Base-by-base conservation (phyloP, 1,140 invertebrate species). In the Camponotus floridanus region DNA sequence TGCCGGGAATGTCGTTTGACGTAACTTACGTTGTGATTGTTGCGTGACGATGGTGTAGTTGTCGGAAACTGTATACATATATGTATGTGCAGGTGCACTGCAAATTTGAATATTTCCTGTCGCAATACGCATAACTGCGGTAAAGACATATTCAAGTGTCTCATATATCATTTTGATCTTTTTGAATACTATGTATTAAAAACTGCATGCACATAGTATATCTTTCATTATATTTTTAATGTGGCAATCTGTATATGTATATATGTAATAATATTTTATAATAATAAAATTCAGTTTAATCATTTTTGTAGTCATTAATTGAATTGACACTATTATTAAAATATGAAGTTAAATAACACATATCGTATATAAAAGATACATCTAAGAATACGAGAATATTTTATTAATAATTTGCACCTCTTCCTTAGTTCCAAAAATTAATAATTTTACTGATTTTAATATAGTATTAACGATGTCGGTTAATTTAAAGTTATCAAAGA, bases 21-120 rank as follows among this genome's bases (percentile, higher is more conserved):
- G 68, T 83, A 83, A 83, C 67, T 39, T 51, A 81, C 42, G 42
- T 33, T 13, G 79, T 83, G 79, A 83, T 83, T 61, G 68, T 73
- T 83, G 79, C 79, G 68, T 74, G 79, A 83, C 68, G 39, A n/a
- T n/a, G 9, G 48, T 42, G 48, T 65, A 26, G 78, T 45, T 42
- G 68, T 83, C 55, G 79, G 68, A 83, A 83, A 83, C 26, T 26
- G 26, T 26, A 26, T 26, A 26, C 26, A 26, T n/a, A 26, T 42
- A 45, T 51, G 3, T 39, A 83, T 9, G 73, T 13, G 68, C 79
- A 83, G 79, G 79, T 83, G 79, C 55, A 83, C 18, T 48, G 79
- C 79, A 57, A 42, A 83, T 83, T 71, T 83, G 11, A 83, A 83
- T 83, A 86, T 84, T 84, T 62, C 70, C 57, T 88, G 89, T 87